Evolutionary conservation across 2,113 vertebrate species (phyloP), one percentile per base, ranked within the genome.

Genomic region (Oreamnos americanus): DNA sequence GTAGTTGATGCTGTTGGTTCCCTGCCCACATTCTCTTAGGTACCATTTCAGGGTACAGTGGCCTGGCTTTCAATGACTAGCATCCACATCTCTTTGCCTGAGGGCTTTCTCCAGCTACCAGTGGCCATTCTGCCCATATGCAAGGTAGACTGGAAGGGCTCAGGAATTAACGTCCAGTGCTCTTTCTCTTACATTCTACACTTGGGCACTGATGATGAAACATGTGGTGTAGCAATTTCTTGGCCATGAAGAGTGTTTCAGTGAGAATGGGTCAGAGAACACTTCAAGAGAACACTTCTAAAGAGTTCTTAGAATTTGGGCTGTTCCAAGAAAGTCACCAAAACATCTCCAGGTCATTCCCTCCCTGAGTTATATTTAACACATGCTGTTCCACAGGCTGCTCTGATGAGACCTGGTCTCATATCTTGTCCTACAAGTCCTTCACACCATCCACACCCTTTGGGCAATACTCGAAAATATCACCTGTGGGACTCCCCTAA

Each of bases 161-260:
- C 57, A 79, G 49, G 21, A 45, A 51, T 47, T 19, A 51, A 28
- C 2, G 2, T 7, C 55, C 33, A 33, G 30, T 7, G 36, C 94
- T 79, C 97, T 98, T 94, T 98, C 45, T 96, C 96, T 97, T 64
- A 91, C n/a, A 96, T 97, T 64, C n/a, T 2, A 4, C 28, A 2
- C 83, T 51, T 33, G 33, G 60, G 43, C 33, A 49, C 1, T 36
- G 55, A 45, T 97, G 97, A 94, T 58, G 97, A 97, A 98, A 98
- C 49, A 85, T 0, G 2, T 6, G 19, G 25, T 97, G 85, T 93
- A 67, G 98, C 92, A 98, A 98, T 64, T 89, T 83, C 60, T 97
- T 96, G 93, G 71, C 86, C 33, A 33, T 23, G n/a, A 93, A 53
- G n/a, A 83, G 58, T 83, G 87, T 84, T 97, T 90, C 81, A 78